phyloP scores from a whole-genome alignment of 2,113 vertebrate genomes.

The Hirundichthys speculiger region DNA sequence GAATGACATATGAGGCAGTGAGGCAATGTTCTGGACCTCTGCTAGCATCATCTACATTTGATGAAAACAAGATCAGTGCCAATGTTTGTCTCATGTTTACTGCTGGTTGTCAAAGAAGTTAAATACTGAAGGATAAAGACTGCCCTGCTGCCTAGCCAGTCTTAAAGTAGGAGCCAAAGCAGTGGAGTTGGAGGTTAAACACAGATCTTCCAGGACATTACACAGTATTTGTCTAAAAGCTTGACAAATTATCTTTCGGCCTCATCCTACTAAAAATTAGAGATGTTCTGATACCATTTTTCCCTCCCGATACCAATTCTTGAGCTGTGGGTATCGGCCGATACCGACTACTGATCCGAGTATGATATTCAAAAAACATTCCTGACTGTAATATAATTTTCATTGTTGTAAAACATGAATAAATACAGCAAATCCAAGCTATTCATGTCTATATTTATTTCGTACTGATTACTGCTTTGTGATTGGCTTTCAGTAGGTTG shows the following conservation, averaged over 20 bases:
- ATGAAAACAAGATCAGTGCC: slow-evolving; percentile 33
- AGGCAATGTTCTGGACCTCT: not conserved
- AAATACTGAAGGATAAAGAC: slow-evolving; percentile 39
- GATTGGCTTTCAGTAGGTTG: no score
- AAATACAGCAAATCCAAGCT: no score
- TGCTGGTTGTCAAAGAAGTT: slow-evolving; percentile 54
- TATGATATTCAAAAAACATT: no score
- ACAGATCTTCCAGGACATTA: slow-evolving; percentile 11
- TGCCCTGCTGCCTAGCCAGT: slow-evolving; percentile 4
- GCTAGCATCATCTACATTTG: slow-evolving; percentile 5
- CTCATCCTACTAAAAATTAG: slow-evolving; percentile 1
- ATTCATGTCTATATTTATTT: no score
- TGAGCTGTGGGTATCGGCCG: no score
- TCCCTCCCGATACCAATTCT: no score
- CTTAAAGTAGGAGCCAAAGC: slow-evolving; percentile 3
- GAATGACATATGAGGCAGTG: not conserved
- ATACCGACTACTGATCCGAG: no score
- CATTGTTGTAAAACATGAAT: no score
- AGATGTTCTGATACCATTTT: slow-evolving; percentile 13
- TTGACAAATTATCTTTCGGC: slow-evolving; percentile 1
- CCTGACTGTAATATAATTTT: no score
- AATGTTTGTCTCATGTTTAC: slow-evolving; percentile 50
- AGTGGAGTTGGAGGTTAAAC: slow-evolving; percentile 15
- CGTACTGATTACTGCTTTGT: no score
- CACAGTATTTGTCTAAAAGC: slow-evolving; percentile 4